These are phyloP conservation scores for Litocranius walleri DNA, from an alignment of 2,113 vertebrate species.

Conservation along the genomic window DNA sequence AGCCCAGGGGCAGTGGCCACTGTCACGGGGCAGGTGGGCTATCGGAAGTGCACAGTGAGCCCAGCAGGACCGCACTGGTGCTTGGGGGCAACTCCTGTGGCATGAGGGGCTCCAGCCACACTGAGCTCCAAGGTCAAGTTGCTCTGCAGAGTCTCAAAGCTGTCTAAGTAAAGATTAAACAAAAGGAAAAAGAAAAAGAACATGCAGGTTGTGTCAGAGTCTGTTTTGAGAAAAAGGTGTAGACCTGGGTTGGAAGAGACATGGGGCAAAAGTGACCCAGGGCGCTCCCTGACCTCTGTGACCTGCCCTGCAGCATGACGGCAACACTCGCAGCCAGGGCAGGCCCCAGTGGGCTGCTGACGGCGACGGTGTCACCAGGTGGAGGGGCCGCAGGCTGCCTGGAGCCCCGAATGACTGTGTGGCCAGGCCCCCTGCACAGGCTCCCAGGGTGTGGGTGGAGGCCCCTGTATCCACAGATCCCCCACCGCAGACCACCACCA, in stretches of 20 bases:
- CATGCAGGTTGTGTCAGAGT: accelerated
- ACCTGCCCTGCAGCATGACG: neutral
- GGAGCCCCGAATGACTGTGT: neutral
- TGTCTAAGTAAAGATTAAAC: neutral
- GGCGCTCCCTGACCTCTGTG: accelerated
- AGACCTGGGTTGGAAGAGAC: neutral
- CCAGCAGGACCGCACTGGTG: accelerated
- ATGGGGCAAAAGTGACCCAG: neutral
- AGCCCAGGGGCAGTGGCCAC: too few relatives aligned
- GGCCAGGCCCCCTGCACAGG: neutral
- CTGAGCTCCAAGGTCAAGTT: neutral
- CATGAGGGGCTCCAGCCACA: neutral
- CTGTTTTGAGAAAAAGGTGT: neutral
- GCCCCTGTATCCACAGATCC: neutral
- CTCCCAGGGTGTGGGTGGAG: neutral
- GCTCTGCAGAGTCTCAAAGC: neutral
- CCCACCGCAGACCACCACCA: neutral
- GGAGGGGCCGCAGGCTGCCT: neutral
- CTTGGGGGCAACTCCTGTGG: neutral
- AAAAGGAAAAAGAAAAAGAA: neutral
- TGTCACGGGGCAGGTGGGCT: neutral
- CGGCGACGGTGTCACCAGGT: neutral
- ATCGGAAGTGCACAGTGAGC: too few relatives aligned
- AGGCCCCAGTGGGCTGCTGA: neutral
- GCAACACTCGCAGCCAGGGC: accelerated